Conservation (phyloP, 2,113 vertebrate species). For the Embiotoca jacksoni region DNA sequence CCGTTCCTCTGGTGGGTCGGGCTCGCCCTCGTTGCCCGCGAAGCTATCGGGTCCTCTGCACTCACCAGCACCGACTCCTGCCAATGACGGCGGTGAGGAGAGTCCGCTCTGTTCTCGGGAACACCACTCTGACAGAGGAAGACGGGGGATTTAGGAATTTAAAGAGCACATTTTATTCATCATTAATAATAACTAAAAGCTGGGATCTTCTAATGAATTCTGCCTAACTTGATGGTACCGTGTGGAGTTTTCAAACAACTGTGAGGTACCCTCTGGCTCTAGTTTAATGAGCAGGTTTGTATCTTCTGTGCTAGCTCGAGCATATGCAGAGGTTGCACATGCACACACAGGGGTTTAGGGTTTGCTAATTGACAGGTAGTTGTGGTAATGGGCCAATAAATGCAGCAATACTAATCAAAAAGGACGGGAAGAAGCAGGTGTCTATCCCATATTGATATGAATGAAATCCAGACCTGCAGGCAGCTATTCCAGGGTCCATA, state of each 20-base stretch:
- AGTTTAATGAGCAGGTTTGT: conserved; percentile 1
- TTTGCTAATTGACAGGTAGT: neutral
- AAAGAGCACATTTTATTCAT: neutral
- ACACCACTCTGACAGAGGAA: conserved; percentile 75
- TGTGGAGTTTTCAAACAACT: conserved; percentile 9
- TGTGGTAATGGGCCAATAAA: neutral
- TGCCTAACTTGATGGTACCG: neutral
- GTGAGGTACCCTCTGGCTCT: neutral
- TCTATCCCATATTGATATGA: neutral
- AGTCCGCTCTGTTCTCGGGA: conserved; percentile 74
- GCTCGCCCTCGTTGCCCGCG: conserved; percentile 78
- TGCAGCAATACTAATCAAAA: neutral
- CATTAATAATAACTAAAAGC: conserved; percentile 7
- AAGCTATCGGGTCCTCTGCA: conserved; percentile 79
- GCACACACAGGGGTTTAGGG: neutral
- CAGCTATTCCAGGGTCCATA: neutral
- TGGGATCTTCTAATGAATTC: neutral
- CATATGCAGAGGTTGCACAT: neutral
- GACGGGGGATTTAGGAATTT: conserved; percentile 14
- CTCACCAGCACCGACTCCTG: conserved; percentile 85
- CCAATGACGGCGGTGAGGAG: conserved; percentile 78
- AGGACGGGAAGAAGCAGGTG: neutral
- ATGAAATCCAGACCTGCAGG: neutral
- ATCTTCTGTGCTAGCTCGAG: neutral
- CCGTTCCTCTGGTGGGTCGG: conserved; percentile 86